Evolutionary conservation across 2,888 invertebrate genomes (phyloP), one percentile per base, ranked within the genome.

Genomic region (Andricus curvator): DNA sequence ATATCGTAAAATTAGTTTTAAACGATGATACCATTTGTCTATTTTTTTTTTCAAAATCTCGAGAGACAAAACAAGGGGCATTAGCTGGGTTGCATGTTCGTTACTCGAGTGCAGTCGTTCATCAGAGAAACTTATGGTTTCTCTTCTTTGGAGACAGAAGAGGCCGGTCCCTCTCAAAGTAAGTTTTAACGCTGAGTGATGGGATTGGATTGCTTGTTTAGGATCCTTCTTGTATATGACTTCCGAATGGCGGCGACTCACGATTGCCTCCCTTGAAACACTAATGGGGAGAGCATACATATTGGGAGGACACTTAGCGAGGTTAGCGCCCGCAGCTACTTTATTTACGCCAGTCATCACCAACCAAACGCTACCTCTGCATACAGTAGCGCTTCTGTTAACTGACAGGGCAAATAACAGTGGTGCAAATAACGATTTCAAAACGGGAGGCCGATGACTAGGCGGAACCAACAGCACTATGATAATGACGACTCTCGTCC

Each of bases 231-330:
- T 67, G 67, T 70, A 29, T 17, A 44, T 25, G 68, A 68, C 68
- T 68, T 68, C 68, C 68, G 68, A 51, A 68, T 70, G 70, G 44
- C 70, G 48, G 70, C 70, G n/a, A 29, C 70, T 70, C 48, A 29
- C 51, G 51, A 70, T 70, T 70, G 41, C 78, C 68, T 25, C 68
- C 62, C 68, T 78, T 62, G 41, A 60, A 41, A 60, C 84, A 82
- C 81, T 89, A 88, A 89, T 88, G 87, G 88, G 80, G 25, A 88
- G 83, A 81, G 85, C 82, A 88, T 85, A 89, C 87, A 89, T 88
- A 89, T 89, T 89, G 88, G 89, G 82, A 87, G 86, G 87, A 87
- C 88, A 88, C 89, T 90, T 89, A 88, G 87, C 86, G 83, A 77
- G 82, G 86, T 89, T 89, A 89, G 86, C 85, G 86, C 84, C 83